Conservation (phyloP, 2,113 vertebrate genomes). For the Grus americana region DNA sequence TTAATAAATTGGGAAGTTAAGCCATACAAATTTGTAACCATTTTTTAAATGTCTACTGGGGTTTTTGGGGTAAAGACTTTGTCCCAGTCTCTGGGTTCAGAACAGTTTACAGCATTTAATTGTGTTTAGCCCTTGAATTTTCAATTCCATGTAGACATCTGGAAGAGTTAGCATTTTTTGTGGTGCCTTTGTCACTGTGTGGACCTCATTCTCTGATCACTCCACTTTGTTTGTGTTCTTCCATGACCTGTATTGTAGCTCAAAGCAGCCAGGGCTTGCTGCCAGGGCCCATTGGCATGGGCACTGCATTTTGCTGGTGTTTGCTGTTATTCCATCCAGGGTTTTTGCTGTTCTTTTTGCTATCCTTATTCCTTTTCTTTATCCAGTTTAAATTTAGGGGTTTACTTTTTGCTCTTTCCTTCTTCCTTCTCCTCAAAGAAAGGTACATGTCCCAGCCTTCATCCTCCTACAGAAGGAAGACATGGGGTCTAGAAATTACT, state of each 20-base stretch:
- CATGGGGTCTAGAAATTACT: background rate
- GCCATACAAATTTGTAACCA: background rate
- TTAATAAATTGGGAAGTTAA: background rate
- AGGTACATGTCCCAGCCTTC: background rate
- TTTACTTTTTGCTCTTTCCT: background rate
- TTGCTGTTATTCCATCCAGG: background rate
- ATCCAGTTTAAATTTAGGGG: background rate
- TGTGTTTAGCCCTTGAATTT: background rate
- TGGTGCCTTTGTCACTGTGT: background rate
- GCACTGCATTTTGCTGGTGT: background rate
- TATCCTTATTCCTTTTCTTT: background rate
- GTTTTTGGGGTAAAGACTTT: background rate
- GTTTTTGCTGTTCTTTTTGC: background rate
- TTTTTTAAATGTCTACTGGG: background rate
- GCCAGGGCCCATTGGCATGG: background rate
- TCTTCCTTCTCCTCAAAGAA: background rate
- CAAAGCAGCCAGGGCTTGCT: background rate
- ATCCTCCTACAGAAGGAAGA: background rate
- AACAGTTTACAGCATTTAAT: background rate
- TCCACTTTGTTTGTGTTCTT: background rate
- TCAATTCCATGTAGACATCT: background rate
- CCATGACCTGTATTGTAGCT: background rate
- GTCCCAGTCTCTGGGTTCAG: background rate
- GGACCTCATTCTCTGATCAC: background rate
- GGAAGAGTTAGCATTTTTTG: background rate